Conservation (phyloP, 1,140 invertebrate species). For the Ceratina calcarata region DNA sequence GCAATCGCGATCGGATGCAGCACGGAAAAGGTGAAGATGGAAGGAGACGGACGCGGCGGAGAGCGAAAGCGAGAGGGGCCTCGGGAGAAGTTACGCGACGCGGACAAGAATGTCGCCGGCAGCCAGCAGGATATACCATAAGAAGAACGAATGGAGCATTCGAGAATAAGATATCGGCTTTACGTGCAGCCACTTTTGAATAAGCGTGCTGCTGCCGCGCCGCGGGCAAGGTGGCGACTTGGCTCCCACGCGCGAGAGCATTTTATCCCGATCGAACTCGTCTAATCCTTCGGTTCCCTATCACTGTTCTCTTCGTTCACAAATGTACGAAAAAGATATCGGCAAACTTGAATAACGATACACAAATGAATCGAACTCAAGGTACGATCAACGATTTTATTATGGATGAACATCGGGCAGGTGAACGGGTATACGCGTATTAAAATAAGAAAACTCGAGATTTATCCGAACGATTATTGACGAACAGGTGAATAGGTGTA, state of each 20-base stretch:
- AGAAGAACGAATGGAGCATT: conserved; percentile 78
- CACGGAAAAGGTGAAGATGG: neutral
- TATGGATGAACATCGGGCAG: too few species aligned
- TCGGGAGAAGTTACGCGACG: conserved; percentile 74
- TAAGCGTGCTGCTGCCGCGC: conserved; percentile 54
- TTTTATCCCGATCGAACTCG: neutral
- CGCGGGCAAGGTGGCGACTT: conserved; percentile 59
- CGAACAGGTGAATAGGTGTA: too few species aligned
- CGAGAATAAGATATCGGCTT: conserved; percentile 80
- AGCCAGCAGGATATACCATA: conserved; percentile 69
- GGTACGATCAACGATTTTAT: too few species aligned
- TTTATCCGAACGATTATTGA: too few species aligned
- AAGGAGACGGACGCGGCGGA: neutral
- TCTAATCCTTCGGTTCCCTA: neutral
- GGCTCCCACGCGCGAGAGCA: conserved; percentile 49
- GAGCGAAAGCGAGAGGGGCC: too few species aligned
- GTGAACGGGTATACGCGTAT: too few species aligned
- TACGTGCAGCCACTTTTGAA: conserved; percentile 74
- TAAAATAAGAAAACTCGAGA: too few species aligned
- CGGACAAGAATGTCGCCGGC: conserved; percentile 74
- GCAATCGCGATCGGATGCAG: conserved; percentile 44
- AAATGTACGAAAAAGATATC: too few species aligned
- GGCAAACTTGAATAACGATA: too few species aligned
- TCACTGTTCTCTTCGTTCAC: too few species aligned
- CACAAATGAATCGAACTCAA: too few species aligned